Evolutionary conservation across 2,888 invertebrate genomes (phyloP), one percentile per base, ranked within the genome.

Genomic region (Parapristionchus giblindavisi): DNA sequence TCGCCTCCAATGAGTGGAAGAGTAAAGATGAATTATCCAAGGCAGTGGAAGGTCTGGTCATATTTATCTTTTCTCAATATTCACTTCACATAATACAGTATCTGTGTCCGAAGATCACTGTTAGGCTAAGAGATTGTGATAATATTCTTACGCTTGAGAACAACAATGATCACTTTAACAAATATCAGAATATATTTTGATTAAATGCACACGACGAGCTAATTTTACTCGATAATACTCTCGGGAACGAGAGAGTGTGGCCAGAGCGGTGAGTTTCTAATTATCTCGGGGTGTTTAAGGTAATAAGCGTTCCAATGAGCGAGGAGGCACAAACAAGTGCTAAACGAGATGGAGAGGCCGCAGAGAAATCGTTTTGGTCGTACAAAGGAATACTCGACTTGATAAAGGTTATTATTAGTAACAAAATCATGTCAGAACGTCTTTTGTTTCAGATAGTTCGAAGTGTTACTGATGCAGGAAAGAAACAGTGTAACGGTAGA

Each of bases 381-480:
- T 63, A 63, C 40, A 63, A 63, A 43, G 43, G 63, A 40, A 43
- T 63, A 63, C 43, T 63, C 63, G 63, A 63, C 24, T 63, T 63
- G 40, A 63, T 63, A 43, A 63, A 63, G 63, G 61, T 61, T 32
- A 38, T 24, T 24, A 38, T 43, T n/a, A n/a, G 17, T 61, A n/a
- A 3, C 29, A n/a, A 3, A 14, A 6, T 38, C 36, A 52, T 21
- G 4, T 3, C 36, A n/a, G 14, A 38, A 36, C 17, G 24, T n/a
- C 3, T 4, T 5, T 38, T 8, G 24, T 61, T 61, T 8, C 56
- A 61, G 61, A 63, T 63, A 11, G 40, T 63, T 3, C 40, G 43
- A 29, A 63, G 63, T 63, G 63, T 63, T 43, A 63, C 63, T 11
- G 43, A 63, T 40, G 63, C 63, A 63, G 63, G 63, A 24, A 43